phyloP scores from a whole-genome alignment of 2,888 invertebrate species.

The Zygaena filipendulae region DNA sequence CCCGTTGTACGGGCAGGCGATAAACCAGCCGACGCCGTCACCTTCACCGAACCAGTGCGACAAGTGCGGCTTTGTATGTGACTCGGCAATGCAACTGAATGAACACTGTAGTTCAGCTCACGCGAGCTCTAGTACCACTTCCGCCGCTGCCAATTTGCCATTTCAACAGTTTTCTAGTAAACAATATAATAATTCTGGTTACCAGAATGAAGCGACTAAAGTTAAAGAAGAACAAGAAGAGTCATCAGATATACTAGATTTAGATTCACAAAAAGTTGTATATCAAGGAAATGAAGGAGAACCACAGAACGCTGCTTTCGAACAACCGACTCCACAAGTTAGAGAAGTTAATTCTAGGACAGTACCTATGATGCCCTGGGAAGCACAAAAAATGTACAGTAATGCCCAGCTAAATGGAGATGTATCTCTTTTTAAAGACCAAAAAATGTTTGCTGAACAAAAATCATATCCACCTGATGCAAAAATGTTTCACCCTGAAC shows the following conservation, averaged over 20 bases:
- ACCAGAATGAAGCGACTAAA: slow-evolving; percentile 56
- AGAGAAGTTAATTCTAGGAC: slow-evolving; percentile 59
- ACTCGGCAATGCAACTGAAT: slow-evolving; percentile 76
- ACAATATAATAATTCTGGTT: slow-evolving; percentile 51
- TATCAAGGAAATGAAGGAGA: slow-evolving; percentile 72
- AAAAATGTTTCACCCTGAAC: slow-evolving; percentile 60
- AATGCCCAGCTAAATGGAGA: slow-evolving; percentile 59
- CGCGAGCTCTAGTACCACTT: slow-evolving; percentile 46
- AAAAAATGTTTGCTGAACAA: slow-evolving; percentile 60
- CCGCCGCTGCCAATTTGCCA: slow-evolving; percentile 52
- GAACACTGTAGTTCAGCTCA: slow-evolving; percentile 82
- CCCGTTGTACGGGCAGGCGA: slow-evolving; percentile 67
- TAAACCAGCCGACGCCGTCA: slow-evolving; percentile 76
- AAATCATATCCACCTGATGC: slow-evolving; percentile 47
- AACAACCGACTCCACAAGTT: slow-evolving; percentile 42
- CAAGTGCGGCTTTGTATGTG: slow-evolving; percentile 84
- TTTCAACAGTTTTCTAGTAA: slow-evolving; percentile 64
- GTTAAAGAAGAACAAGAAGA: slow-evolving; percentile 75
- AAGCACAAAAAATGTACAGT: slow-evolving; percentile 52
- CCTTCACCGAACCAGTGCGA: slow-evolving; percentile 83
- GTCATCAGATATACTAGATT: slow-evolving; percentile 84
- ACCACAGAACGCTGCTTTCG: slow-evolving; percentile 41
- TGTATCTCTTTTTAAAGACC: slow-evolving; percentile 58
- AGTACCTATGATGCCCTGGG: slow-evolving; percentile 71
- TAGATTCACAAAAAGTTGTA: slow-evolving; percentile 91